Conservation (phyloP, 1,140 invertebrate genomes). For the Rhynchophorus ferrugineus region DNA sequence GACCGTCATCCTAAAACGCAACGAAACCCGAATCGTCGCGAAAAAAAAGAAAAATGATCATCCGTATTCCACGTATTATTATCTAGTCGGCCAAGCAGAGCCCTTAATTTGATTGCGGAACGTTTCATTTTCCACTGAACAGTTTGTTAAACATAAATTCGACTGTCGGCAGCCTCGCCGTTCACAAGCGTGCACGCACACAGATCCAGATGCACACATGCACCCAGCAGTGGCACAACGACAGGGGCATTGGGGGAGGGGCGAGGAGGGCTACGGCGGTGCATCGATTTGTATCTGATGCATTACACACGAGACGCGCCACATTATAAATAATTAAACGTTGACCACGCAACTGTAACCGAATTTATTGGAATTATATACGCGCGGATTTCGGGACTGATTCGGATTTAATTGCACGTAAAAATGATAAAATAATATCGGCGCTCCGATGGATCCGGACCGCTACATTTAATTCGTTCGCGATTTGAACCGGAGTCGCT, state of each 20-base stretch:
- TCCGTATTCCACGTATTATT: too few species aligned
- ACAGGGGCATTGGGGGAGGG: too few species aligned
- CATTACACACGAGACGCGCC: slow-evolving; percentile 13
- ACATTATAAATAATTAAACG: slow-evolving; percentile 1
- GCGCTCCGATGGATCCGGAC: not conserved
- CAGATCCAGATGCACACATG: too few species aligned
- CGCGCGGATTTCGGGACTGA: not conserved
- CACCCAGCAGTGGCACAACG: too few species aligned
- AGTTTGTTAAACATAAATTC: slow-evolving; percentile 24
- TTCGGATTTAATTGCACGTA: not conserved
- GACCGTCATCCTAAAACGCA: too few species aligned
- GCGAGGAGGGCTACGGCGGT: too few species aligned
- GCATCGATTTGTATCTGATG: slow-evolving; percentile 20
- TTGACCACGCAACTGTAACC: slow-evolving; percentile 18
- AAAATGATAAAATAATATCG: not conserved
- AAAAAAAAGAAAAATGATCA: too few species aligned
- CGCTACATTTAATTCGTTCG: too few species aligned
- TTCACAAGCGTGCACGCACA: too few species aligned
- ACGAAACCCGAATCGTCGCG: too few species aligned
- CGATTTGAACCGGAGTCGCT: too few species aligned
- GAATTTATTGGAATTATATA: slow-evolving; percentile 25
- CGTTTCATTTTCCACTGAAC: slow-evolving; percentile 23
- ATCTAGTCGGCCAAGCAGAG: slow-evolving; percentile 20
- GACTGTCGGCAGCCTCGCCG: slow-evolving; percentile 15
- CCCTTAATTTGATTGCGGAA: slow-evolving; percentile 23